These are phyloP conservation scores for Anas platyrhynchos DNA, from an alignment of 2,113 vertebrate species.

Conservation along the genomic window DNA sequence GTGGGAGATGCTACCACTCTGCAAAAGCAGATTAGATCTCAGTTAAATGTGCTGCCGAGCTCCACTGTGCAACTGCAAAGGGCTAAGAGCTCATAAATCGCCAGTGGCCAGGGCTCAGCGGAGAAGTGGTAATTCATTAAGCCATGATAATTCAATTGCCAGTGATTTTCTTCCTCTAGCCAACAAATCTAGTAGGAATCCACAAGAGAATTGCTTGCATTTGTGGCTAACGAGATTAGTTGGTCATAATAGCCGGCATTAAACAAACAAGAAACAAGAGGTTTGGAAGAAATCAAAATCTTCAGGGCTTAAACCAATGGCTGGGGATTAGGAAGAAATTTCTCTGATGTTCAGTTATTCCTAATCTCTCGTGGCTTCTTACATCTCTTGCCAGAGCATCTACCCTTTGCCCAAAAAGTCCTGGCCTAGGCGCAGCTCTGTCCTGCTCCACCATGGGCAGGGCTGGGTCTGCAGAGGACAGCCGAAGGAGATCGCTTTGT, in stretches of 20 bases:
- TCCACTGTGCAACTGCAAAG: not conserved
- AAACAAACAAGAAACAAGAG: slow-evolving; percentile 20
- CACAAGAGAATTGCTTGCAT: not conserved
- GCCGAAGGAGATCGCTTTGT: accelerated
- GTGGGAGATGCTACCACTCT: not conserved
- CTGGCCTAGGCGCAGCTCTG: not conserved
- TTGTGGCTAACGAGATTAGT: not conserved
- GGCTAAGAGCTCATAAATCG: not conserved
- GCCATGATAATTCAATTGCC: not conserved
- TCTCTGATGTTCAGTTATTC: not conserved
- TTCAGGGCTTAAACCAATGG: not conserved
- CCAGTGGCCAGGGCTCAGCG: not conserved
- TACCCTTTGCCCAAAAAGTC: not conserved
- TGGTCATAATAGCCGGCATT: not conserved
- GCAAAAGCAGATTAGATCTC: not conserved
- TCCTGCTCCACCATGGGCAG: not conserved
- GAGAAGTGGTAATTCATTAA: not conserved
- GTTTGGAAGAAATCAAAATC: not conserved
- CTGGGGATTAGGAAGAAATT: not conserved
- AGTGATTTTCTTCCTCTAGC: not conserved
- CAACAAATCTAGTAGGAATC: not conserved
- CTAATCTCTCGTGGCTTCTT: not conserved
- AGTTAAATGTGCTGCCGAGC: not conserved
- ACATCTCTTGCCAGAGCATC: not conserved
- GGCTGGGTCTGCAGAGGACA: not conserved